These are phyloP conservation scores for Andrena fulva DNA, from an alignment of 2,888 invertebrate genomes.

Conservation along the genomic window DNA sequence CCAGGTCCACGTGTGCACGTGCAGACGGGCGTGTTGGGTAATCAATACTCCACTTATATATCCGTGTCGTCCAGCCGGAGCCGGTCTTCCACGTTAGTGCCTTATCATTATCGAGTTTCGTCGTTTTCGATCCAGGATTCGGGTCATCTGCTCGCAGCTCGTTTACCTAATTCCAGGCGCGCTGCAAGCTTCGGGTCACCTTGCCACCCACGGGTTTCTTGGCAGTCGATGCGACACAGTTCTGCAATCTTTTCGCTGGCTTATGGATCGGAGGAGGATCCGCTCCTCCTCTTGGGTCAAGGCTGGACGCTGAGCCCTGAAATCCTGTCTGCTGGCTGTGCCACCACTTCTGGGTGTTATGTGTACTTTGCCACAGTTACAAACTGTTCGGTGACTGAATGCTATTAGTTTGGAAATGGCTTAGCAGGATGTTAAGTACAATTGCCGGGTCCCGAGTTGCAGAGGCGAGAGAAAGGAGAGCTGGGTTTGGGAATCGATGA, in stretches of 20 bases:
- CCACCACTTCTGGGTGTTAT: not conserved
- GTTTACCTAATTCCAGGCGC: slow-evolving; percentile 45
- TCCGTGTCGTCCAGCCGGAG: slow-evolving; percentile 58
- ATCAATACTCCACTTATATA: slow-evolving; percentile 77
- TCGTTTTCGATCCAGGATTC: slow-evolving; percentile 64
- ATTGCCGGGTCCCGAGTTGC: too few relatives aligned
- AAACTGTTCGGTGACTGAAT: too few relatives aligned
- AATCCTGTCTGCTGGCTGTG: not conserved
- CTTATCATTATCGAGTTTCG: slow-evolving; percentile 75
- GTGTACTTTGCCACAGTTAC: too few relatives aligned
- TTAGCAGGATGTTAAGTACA: too few relatives aligned
- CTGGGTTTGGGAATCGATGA: too few relatives aligned
- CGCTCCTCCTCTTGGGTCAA: not conserved
- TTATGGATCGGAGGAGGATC: not conserved
- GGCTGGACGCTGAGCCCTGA: not conserved
- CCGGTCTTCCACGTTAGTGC: slow-evolving; percentile 61
- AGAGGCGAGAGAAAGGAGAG: too few relatives aligned
- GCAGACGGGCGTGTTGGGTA: slow-evolving; percentile 52
- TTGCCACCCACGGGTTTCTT: not conserved
- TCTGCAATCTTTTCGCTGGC: not conserved
- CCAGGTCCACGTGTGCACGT: slow-evolving; percentile 31
- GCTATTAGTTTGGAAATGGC: too few relatives aligned
- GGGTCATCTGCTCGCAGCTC: slow-evolving; percentile 47
- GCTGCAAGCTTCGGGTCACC: not conserved
- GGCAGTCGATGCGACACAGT: not conserved